A percentile compares a stretch with the other conserved stretches of the same genome.
Evolutionary conservation across 2,888 invertebrate species (phyloP).

Genomic region (Catotricha subobsoleta): DNA sequence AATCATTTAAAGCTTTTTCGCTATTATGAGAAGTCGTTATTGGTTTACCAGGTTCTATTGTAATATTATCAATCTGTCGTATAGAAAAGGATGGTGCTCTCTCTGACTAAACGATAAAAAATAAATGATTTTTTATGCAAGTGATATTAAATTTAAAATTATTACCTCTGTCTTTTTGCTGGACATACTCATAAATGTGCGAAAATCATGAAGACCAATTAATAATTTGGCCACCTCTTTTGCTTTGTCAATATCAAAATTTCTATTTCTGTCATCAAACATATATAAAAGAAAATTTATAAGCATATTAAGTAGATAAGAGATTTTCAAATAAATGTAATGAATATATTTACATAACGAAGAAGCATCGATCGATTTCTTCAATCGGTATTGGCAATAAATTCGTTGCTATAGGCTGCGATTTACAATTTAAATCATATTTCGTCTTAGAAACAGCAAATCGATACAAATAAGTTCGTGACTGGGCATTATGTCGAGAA

Average conservation of each 20-base stretch:
- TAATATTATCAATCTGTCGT: conserved; percentile 34
- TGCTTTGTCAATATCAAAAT: conserved; percentile 45
- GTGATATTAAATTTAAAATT: not conserved
- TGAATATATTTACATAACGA: conserved; percentile 35
- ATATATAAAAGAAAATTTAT: no score
- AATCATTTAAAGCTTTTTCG: conserved; percentile 17
- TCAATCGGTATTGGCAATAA: conserved; percentile 40
- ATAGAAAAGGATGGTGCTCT: conserved; percentile 8
- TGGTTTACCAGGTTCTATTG: conserved; percentile 35
- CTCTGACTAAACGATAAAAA: conserved; percentile 4
- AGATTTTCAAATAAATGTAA: conserved; percentile 7
- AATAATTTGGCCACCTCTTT: conserved; percentile 42
- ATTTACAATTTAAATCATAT: no score
- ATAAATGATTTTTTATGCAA: not conserved
- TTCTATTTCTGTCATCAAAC: conserved; percentile 30
- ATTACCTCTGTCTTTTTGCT: no score
- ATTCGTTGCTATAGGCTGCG: not conserved
- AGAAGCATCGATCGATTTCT: conserved; percentile 44
- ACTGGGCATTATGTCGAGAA: conserved; percentile 43
- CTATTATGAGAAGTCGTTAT: conserved; percentile 31
- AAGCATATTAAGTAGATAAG: no score
- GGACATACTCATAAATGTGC: conserved; percentile 39
- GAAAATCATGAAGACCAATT: conserved; percentile 55
- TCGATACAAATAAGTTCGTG: conserved; percentile 58
- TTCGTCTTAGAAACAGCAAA: conserved; percentile 38